These are phyloP conservation scores for Elephas maximus DNA, from an alignment of 2,113 vertebrate species.

Conservation along the genomic window DNA sequence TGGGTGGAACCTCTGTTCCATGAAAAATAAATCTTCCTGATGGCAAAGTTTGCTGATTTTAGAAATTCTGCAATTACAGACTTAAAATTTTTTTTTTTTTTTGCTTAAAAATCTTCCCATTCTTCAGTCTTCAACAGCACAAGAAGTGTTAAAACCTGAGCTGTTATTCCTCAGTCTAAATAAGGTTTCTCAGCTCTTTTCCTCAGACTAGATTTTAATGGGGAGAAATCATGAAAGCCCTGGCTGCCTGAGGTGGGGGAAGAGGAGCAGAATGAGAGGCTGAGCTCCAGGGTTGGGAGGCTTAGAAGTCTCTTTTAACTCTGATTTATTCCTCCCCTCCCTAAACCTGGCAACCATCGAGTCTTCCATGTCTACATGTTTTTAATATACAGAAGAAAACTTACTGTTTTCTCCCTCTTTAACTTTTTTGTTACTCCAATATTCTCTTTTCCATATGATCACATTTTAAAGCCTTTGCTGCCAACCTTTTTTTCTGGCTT, in stretches of 20 bases:
- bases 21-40: neutral
- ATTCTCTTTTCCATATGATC: conserved; percentile 57
- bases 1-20: neutral
- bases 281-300: neutral
- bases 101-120: neutral
- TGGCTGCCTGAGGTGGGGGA: neutral
- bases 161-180: conserved; percentile 35
- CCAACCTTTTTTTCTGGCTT: conserved; percentile 8
- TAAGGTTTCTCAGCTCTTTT: conserved; percentile 17
- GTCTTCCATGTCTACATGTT: conserved; percentile 42
- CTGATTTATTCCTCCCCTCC: neutral
- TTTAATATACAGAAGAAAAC: conserved; percentile 63
- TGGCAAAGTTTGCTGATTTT: neutral
- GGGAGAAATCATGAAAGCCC: neutral
- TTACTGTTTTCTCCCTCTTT: conserved; percentile 52
- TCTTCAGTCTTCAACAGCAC: neutral
- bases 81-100: neutral
- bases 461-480: conserved; percentile 63
- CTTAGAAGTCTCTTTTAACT: conserved; percentile 23
- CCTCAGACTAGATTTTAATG: neutral
- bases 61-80: conserved; percentile 12
- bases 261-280: neutral
- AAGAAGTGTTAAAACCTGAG: neutral
- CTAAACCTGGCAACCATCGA: conserved; percentile 20
- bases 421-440: conserved; percentile 53